Conservation (phyloP, 2,888 invertebrate species). For the Leptinotarsa tumamoca region DNA sequence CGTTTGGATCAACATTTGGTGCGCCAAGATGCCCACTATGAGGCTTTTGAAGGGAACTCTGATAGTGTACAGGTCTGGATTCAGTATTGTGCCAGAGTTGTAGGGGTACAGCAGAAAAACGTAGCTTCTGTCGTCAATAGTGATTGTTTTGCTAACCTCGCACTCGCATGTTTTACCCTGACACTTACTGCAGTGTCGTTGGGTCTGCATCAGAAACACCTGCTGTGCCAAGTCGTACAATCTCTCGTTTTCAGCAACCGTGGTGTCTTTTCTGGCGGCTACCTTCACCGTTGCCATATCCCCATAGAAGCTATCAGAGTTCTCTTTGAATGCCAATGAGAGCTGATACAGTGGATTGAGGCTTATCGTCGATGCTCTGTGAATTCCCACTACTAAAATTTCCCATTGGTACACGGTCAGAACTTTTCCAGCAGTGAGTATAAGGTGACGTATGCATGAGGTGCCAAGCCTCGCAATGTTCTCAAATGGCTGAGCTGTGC, state of each 20-base stretch:
- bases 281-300: conserved; percentile 94
- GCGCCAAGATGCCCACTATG: conserved; percentile 89
- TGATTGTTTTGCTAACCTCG: conserved; percentile 66
- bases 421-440: conserved; percentile 85
- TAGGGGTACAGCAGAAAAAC: conserved; percentile 88
- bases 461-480: conserved; percentile 91
- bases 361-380: conserved; percentile 87
- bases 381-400: conserved; percentile 83
- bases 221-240: conserved; percentile 91
- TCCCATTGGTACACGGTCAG: conserved; percentile 89
- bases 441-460: conserved; percentile 88
- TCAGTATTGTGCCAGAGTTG: conserved; percentile 77
- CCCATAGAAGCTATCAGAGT: conserved; percentile 95
- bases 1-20: conserved; percentile 92
- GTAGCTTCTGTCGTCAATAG: conserved; percentile 87
- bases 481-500: conserved; percentile 90
- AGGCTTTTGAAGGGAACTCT: conserved; percentile 89
- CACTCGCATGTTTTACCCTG: conserved; percentile 64
- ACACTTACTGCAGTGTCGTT: conserved; percentile 62
- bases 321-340: conserved; percentile 89
- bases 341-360: conserved; percentile 89
- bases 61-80: conserved; percentile 82
- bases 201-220: conserved; percentile 76
- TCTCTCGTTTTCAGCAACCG: conserved; percentile 84
- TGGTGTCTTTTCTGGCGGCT: conserved; percentile 89